phyloP scores from a whole-genome alignment of 2,888 invertebrate species.

The Thera britannica region DNA sequence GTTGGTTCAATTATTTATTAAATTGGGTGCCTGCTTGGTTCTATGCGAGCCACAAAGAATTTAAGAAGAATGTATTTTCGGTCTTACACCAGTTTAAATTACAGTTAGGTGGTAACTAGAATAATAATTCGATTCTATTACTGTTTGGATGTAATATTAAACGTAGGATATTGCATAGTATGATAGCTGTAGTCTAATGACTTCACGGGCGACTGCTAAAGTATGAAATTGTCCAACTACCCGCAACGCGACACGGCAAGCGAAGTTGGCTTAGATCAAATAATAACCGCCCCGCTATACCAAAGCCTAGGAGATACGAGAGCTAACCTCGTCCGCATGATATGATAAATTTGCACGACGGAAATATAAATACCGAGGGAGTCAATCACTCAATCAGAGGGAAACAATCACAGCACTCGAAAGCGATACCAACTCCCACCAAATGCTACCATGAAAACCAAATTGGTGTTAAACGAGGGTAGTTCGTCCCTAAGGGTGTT shows the following conservation, averaged over 20 bases:
- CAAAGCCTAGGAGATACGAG: constrained; percentile 16
- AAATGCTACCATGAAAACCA: too few relatives aligned
- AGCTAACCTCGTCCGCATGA: background rate
- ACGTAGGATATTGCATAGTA: background rate
- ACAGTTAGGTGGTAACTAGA: too few relatives aligned
- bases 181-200: constrained; percentile 8
- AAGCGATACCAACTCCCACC: too few relatives aligned
- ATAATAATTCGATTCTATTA: background rate
- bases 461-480: too few relatives aligned
- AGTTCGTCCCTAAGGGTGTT: too few relatives aligned
- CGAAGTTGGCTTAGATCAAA: constrained; percentile 28
- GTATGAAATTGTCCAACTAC: constrained; percentile 36
- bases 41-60: background rate
- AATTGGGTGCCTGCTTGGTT: background rate
- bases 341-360: background rate
- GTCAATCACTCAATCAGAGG: too few relatives aligned
- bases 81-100: background rate
- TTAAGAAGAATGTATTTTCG: background rate
- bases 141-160: background rate
- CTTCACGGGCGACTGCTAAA: constrained; percentile 32
- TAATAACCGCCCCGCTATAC: constrained; percentile 24
- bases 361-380: background rate
- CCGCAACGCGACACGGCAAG: constrained; percentile 34
- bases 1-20: background rate
- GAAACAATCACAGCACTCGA: too few relatives aligned